These are phyloP conservation scores for Gavialis gangeticus DNA, from an alignment of 2,113 vertebrate species.

Conservation along the genomic window DNA sequence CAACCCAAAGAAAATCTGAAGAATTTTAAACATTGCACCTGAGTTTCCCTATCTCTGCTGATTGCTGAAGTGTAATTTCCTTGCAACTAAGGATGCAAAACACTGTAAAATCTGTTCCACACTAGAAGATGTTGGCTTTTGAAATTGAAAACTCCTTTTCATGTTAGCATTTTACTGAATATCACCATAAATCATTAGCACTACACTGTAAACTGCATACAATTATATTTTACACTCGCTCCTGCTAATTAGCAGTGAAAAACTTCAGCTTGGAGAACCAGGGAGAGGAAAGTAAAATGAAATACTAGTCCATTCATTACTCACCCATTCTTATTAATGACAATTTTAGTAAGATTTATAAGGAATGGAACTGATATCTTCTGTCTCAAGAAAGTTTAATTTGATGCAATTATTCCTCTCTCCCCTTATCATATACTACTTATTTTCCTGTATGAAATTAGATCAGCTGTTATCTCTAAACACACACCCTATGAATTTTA, in stretches of 20 bases:
- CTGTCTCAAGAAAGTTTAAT: constrained; percentile 36
- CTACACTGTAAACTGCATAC: neutral
- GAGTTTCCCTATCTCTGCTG: neutral
- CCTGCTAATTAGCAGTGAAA: constrained; percentile 24
- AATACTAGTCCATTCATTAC: constrained; percentile 23
- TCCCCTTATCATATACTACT: constrained; percentile 57
- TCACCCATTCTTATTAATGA: constrained; percentile 20
- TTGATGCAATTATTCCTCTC: constrained; percentile 56
- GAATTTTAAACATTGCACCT: neutral
- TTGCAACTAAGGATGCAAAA: neutral
- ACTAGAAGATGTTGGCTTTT: neutral
- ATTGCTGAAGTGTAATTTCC: neutral
- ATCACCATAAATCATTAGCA: neutral
- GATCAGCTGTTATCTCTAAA: constrained; percentile 59
- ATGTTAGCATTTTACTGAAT: neutral
- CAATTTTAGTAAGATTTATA: constrained; percentile 23
- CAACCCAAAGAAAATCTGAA: neutral
- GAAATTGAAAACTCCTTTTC: neutral
- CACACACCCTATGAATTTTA: constrained; percentile 1
- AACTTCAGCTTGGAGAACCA: neutral
- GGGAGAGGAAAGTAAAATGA: neutral
- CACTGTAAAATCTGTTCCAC: neutral
- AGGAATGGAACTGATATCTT: constrained; percentile 38
- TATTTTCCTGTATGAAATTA: constrained; percentile 52
- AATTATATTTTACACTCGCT: neutral